phyloP scores from a whole-genome alignment of 2,888 invertebrate species.

The Noctua fimbriata region DNA sequence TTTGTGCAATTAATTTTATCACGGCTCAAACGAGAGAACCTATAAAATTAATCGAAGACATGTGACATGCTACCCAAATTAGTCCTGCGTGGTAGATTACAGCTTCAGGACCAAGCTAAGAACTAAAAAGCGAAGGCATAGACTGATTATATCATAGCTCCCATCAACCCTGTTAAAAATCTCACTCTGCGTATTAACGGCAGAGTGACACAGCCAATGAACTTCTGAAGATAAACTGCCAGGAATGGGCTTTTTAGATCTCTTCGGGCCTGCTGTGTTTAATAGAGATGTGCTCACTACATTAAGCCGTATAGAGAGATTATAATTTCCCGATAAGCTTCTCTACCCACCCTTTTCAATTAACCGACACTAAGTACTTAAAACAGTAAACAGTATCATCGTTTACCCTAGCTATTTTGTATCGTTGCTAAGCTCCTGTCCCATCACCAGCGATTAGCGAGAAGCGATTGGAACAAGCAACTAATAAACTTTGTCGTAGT shows the following conservation, averaged over 20 bases:
- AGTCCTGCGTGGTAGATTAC: neutral
- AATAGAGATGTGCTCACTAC: neutral
- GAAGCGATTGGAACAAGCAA: neutral
- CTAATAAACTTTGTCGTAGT: too few relatives aligned
- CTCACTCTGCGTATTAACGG: neutral
- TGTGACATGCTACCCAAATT: neutral
- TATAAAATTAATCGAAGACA: neutral
- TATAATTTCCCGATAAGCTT: conserved; percentile 33
- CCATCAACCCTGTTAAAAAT: neutral
- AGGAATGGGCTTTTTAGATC: neutral
- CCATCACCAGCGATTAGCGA: neutral
- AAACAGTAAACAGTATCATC: conserved; percentile 41
- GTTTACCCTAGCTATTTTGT: conserved; percentile 9
- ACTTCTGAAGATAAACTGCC: neutral
- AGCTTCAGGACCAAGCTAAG: neutral
- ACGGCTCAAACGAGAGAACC: neutral
- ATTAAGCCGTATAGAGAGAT: conserved; percentile 15
- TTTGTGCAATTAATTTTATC: neutral
- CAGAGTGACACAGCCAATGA: neutral
- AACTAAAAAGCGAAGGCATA: too few relatives aligned
- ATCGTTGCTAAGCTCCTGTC: neutral
- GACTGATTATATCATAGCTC: too few relatives aligned
- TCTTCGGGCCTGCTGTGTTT: neutral
- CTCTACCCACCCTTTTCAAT: conserved; percentile 47
- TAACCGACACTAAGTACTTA: conserved; percentile 23